Percentiles rank a stretch among this genome's conserved stretches.
phyloP scores from a whole-genome alignment of 2,113 vertebrate genomes.

The Parus major region DNA sequence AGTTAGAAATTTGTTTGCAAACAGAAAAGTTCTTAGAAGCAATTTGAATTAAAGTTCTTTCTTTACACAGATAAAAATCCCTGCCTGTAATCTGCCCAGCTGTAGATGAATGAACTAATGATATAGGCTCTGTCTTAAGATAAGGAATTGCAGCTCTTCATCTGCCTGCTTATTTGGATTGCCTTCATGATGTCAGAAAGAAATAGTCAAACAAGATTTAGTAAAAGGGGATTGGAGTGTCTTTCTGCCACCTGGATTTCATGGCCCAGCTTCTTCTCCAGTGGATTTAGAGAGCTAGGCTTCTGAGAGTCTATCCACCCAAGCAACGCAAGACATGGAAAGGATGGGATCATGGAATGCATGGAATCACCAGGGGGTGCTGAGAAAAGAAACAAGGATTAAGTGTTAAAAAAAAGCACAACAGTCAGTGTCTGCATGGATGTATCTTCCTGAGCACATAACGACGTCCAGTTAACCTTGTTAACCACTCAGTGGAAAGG shows the following conservation, averaged over 20 bases:
- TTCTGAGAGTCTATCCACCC: neutral
- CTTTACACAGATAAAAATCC: neutral
- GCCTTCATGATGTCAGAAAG: neutral
- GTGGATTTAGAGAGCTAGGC: neutral
- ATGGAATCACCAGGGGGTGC: neutral
- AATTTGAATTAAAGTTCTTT: neutral
- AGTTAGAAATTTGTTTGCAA: neutral
- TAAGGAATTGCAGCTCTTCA: neutral
- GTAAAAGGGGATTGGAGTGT: neutral
- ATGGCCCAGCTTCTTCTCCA: neutral
- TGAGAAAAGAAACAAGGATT: neutral
- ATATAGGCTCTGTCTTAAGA: neutral
- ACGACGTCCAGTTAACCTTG: too few species aligned
- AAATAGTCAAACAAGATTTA: neutral
- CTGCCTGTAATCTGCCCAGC: neutral
- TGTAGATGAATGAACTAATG: neutral
- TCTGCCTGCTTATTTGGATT: neutral
- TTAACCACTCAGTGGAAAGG: too few species aligned
- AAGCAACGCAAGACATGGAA: neutral
- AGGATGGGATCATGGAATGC: neutral
- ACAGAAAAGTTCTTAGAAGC: neutral
- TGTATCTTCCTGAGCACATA: neutral
- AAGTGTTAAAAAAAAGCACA: neutral
- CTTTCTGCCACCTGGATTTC: neutral
- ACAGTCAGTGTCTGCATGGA: accelerated